Evolutionary conservation across 2,797 vertebrate genomes (phyloP), one percentile per base, ranked within the genome.

Genomic region (Dicrostonyx torquatus): DNA sequence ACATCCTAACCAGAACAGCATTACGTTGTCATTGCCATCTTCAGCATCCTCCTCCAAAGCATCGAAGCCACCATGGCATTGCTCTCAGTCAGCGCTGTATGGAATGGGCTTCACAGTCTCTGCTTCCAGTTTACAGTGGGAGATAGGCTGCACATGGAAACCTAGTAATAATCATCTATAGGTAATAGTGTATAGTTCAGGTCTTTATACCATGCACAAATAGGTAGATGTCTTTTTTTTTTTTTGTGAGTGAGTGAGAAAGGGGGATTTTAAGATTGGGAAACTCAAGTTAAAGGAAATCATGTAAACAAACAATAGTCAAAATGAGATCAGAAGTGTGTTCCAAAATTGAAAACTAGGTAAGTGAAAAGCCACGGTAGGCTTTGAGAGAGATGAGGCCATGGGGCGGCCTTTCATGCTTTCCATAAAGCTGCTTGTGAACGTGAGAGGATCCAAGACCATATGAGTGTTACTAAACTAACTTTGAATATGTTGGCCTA

Each of bases 1-100:
- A 90, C 90, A 83, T 95, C 95, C 94, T 92, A 94, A 91, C 85
- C 55, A 88, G 97, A 96, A 85, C 86, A 97, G 93, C 92, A 94
- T 98, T 94, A 60, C 34, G 0, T 95, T 78, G 15, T 75, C 96
- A 97, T 95, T 53, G 11, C 72, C 96, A 88, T 96, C 79, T 66
- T 89, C 80, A 85, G 66, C 95, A 83, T 95, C 89, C 48, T 79
- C 95, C 93, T 97, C 94, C 72, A 91, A 93, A 96, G 80, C 97
- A 73, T 95, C 45, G 40, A 92, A 92, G 79, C 66, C 50, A 45
- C 53, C 97, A 79, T 95, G 93, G 73, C 95, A 68, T 91, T 85
- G 75, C 92, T 93, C 83, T 96, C 37, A 55, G 55, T 29, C 18
- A 62, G 62, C 24, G 78, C 96, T 80, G 34, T 75, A 62, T 86